phyloP scores from a whole-genome alignment of 2,888 invertebrate species.

The Tubulanus polymorphus region DNA sequence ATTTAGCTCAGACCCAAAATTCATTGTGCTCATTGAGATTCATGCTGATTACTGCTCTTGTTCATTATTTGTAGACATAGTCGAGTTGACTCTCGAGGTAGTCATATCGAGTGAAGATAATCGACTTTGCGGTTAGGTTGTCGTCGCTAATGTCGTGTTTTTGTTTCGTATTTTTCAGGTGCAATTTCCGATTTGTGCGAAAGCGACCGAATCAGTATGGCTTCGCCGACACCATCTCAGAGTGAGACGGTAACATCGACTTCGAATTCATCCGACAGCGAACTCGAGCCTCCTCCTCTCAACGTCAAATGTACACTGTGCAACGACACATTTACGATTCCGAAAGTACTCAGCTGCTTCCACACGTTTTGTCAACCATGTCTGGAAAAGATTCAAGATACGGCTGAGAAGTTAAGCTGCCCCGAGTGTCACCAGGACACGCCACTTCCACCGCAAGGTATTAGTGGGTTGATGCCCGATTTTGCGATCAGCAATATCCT shows the following conservation, averaged over 20 bases:
- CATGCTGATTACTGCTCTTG: too few species aligned
- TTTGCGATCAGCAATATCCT: conserved; percentile 59
- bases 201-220: conserved; percentile 31
- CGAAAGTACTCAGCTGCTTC: conserved; percentile 51
- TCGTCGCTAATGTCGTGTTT: too few species aligned
- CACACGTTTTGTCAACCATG: conserved; percentile 82
- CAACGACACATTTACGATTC: conserved; percentile 63
- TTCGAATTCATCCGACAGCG: conserved; percentile 44
- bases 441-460: conserved; percentile 56
- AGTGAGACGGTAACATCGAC: conserved; percentile 36
- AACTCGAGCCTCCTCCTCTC: conserved; percentile 31
- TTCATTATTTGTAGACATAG: too few species aligned
- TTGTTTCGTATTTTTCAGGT: conserved; percentile 17
- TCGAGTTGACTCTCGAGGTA: too few species aligned
- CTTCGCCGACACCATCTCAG: conserved; percentile 46
- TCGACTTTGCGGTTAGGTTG: too few species aligned
- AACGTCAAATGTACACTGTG: conserved; percentile 64
- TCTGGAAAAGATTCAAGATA: conserved; percentile 63
- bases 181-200: conserved; percentile 12
- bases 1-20: too few species aligned
- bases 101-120: too few species aligned
- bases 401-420: conserved; percentile 71
- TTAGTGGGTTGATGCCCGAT: conserved; percentile 67
- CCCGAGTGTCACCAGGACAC: conserved; percentile 61
- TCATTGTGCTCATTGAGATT: too few species aligned